Base-by-base conservation (phyloP, 2,888 invertebrate species). In the Octodonta nipae region DNA sequence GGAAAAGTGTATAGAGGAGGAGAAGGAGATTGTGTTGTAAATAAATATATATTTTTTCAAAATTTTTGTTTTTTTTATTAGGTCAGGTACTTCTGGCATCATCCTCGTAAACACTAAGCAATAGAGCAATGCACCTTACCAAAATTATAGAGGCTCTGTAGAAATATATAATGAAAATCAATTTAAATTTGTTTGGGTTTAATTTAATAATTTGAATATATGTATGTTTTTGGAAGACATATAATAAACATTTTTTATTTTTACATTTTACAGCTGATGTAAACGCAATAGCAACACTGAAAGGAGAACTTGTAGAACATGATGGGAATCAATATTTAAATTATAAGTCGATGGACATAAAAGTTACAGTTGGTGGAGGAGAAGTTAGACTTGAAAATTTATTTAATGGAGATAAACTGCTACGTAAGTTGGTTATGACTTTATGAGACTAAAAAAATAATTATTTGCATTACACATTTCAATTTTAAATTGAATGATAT, bases 351-450 rank as follows among this genome's bases (percentile, higher is more conserved):
- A 60, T 69, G 32, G 53, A 58, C 2, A 45, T 73, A 33, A 67
- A 66, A 45, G 56, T 65, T 4, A 54, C 58, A 26, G 54, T 71
- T 6, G 65, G 64, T 13, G 61, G 62, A 25, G 70, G 69, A 13
- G 46, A 52, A 7, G 52, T 70, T 1, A 48, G 57, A 5, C 47
- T 73, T 13, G 65, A 64, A 8, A 70, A 71, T 51, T 50, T 71
- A 4, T 71, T 71, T 45, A 62, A 63, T 31, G 69, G 68, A 10
- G 70, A 71, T 41, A 65, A 64, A 44, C 52, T 64, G 3, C 54
- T 72, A 36, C 65, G 71, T 60, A 50, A 56, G 45, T 45, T 32
- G 15, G 4, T 11, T 3, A 3, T 4, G 2, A 26, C 12, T 13
- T 26, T 17, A 5, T 17, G n/a, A n/a, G n/a, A n/a, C n/a, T n/a